phyloP scores from a whole-genome alignment of 2,888 invertebrate genomes.

The Philopedon plagiatum region DNA sequence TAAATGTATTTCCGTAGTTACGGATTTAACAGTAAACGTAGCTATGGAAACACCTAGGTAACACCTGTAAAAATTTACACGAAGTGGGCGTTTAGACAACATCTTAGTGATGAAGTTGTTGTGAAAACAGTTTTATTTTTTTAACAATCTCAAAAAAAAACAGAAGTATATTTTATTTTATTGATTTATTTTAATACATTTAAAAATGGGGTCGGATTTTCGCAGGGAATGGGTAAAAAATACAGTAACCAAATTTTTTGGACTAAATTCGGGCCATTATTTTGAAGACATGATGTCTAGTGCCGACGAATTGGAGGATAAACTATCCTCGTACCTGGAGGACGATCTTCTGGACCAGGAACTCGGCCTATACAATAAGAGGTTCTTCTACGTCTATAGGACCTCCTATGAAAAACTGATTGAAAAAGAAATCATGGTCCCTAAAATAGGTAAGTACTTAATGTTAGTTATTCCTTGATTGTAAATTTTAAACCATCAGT shows the following conservation, averaged over 20 bases:
- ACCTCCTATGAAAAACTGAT: constrained; percentile 80
- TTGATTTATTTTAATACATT: constrained; percentile 13
- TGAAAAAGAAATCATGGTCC: constrained; percentile 81
- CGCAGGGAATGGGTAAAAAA: constrained; percentile 81
- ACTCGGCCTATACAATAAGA: constrained; percentile 71
- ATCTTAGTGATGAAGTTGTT: background rate
- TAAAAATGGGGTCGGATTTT: constrained; percentile 67
- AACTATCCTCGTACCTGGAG: constrained; percentile 72
- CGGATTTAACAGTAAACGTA: background rate
- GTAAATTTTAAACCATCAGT: too few relatives aligned
- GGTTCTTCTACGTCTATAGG: constrained; percentile 78
- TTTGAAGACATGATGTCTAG: constrained; percentile 74
- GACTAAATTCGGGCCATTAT: constrained; percentile 71
- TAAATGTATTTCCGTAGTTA: background rate
- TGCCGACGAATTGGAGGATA: constrained; percentile 71
- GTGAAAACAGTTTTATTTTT: constrained; percentile 15
- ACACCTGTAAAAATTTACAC: background rate
- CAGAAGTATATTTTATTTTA: background rate
- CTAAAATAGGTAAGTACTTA: constrained; percentile 78
- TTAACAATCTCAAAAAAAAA: constrained; percentile 19
- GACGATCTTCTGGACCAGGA: constrained; percentile 72
- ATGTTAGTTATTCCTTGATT: background rate
- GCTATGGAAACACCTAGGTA: background rate
- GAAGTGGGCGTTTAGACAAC: background rate
- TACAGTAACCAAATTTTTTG: constrained; percentile 73